Conservation (phyloP, 2,888 invertebrate species). For the Sarcophaga caerulescens region DNA sequence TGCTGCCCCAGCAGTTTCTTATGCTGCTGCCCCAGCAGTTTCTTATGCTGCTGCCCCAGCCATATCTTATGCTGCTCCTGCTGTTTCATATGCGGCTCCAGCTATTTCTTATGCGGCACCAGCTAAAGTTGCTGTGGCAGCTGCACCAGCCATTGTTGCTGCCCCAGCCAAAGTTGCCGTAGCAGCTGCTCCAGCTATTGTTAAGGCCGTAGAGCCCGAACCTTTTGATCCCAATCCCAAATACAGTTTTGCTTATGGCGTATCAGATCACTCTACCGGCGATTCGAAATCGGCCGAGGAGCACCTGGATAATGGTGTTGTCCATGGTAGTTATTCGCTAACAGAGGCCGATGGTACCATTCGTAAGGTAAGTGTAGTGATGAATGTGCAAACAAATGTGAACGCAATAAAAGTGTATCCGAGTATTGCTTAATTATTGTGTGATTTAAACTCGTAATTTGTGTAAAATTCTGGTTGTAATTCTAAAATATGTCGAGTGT, state of each 20-base stretch:
- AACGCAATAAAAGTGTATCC: background rate
- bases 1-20: slow-evolving; percentile 66
- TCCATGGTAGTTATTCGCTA: slow-evolving; percentile 85
- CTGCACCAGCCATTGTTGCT: slow-evolving; percentile 66
- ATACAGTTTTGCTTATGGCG: slow-evolving; percentile 86
- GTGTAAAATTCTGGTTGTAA: too few relatives aligned
- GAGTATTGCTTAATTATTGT: too few relatives aligned
- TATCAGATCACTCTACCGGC: slow-evolving; percentile 86
- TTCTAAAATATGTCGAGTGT: too few relatives aligned
- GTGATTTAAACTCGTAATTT: too few relatives aligned
- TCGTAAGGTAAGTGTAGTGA: slow-evolving; percentile 76
- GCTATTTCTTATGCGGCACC: slow-evolving; percentile 66
- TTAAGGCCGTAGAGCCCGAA: slow-evolving; percentile 76
- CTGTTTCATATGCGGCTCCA: slow-evolving; percentile 66
- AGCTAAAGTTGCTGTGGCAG: slow-evolving; percentile 64
- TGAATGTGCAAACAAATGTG: background rate
- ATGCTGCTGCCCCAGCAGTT: slow-evolving; percentile 67
- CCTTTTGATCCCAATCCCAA: slow-evolving; percentile 82
- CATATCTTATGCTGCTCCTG: slow-evolving; percentile 61
- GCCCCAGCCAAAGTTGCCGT: slow-evolving; percentile 68
- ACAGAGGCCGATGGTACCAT: slow-evolving; percentile 86
- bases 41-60: slow-evolving; percentile 62
- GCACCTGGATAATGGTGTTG: slow-evolving; percentile 84
- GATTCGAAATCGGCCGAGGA: slow-evolving; percentile 83
- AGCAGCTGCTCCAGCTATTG: slow-evolving; percentile 75